Conservation (phyloP, 1,140 invertebrate genomes). For the Macrobrachium rosenbergii region DNA sequence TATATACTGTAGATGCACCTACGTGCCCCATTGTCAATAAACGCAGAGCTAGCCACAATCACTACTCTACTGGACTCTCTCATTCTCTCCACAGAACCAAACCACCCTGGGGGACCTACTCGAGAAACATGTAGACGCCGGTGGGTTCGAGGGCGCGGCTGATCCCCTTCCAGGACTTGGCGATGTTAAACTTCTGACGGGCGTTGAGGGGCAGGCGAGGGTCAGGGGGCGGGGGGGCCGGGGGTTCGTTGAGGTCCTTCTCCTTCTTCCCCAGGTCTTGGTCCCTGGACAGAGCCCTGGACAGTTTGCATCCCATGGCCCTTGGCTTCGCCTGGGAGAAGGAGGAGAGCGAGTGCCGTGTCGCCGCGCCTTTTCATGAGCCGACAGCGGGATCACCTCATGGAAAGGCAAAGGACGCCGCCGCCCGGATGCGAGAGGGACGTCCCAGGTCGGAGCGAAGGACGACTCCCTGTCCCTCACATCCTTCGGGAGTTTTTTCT, state of each 20-base stretch:
- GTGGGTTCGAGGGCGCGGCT: slow-evolving; percentile 88
- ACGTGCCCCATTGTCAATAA: background rate
- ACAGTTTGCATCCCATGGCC: slow-evolving; percentile 52
- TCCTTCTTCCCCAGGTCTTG: slow-evolving; percentile 53
- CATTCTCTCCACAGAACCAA: no score
- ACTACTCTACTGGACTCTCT: background rate
- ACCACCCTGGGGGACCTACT: slow-evolving; percentile 76
- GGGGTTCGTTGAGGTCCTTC: slow-evolving; percentile 69
- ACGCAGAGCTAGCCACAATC: background rate
- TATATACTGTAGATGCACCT: background rate
- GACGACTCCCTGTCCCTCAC: background rate
- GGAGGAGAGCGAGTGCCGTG: background rate
- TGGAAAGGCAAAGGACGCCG: no score
- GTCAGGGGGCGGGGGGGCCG: slow-evolving; percentile 78
- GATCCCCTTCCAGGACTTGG: slow-evolving; percentile 91
- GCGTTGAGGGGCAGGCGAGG: slow-evolving; percentile 85
- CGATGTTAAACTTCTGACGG: slow-evolving; percentile 87
- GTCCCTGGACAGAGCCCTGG: slow-evolving; percentile 33
- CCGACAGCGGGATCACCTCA: background rate
- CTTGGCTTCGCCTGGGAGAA: slow-evolving; percentile 13
- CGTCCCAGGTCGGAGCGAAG: no score
- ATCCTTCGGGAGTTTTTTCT: background rate
- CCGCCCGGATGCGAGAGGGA: no score
- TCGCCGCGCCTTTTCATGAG: slow-evolving; percentile 19
- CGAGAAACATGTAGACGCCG: slow-evolving; percentile 90